Base-by-base conservation (phyloP, 2,797 vertebrate genomes). In the Pygocentrus nattereri region DNA sequence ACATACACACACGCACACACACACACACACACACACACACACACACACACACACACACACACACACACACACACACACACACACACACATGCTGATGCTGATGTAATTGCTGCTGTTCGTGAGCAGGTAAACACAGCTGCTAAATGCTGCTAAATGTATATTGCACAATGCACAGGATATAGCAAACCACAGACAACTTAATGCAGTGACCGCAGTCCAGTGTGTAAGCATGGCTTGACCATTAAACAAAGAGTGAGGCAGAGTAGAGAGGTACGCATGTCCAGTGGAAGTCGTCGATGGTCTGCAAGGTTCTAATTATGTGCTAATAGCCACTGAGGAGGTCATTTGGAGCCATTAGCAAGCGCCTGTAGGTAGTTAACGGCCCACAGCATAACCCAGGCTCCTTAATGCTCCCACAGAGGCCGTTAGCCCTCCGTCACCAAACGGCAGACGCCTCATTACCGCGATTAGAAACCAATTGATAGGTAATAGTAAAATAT, bases 401-500 rank as follows among this genome's bases (percentile, higher is more conserved):
- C 94, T 93, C 90, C 92, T 94, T 95, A 95, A 95, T 95, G 95
- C 93, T 95, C 94, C 95, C 95, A 92, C 86, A 78, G 94, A 95
- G 94, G 93, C 94, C 92, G 94, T 95, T 95, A 95, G 93, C 86
- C 89, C 93, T 91, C 93, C 91, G 94, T 95, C 94, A 95, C 93
- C 92, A 93, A 93, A 93, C 92, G 93, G 93, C 94, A 90, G 91
- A 92, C 92, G 93, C 93, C 94, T 95, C 93, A 92, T 95, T 95
- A 95, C 92, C 89, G 92, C 93, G 92, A 95, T 95, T 95, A 95
- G 93, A 95, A 94, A 95, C 94, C 95, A 94, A 95, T 95, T 95
- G 94, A 95, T 95, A 94, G 94, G 93, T 95, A 95, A 95, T 94
- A 95, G 94, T 95, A 94, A 95, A 95, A 94, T 94, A 95, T 94